phyloP scores from a whole-genome alignment of 2,113 vertebrate genomes.

The Chaenocephalus aceratus region DNA sequence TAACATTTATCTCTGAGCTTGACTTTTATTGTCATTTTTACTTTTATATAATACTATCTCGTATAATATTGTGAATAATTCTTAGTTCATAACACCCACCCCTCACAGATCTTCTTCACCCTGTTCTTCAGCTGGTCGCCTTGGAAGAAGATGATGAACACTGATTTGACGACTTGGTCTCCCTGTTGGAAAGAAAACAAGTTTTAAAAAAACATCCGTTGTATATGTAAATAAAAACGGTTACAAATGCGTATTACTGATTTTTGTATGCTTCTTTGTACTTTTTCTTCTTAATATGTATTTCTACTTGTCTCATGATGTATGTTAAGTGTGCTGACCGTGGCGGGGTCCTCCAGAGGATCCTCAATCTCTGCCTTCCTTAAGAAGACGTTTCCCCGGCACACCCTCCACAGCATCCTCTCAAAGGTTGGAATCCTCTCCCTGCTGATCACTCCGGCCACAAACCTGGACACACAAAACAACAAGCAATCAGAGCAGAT shows the following conservation, averaged over 20 bases:
- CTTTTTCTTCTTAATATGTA: not conserved
- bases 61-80: not conserved
- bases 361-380: constrained; percentile 97
- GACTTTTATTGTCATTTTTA: not conserved
- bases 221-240: not conserved
- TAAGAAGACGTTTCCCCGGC: constrained; percentile 97
- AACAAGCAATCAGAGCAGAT: not conserved
- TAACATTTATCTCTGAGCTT: not conserved
- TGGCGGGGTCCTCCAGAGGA: constrained; percentile 94
- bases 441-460: constrained; percentile 96
- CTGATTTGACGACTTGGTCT: constrained; percentile 97
- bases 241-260: not conserved
- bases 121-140: constrained; percentile 98
- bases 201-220: not conserved
- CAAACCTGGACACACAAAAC: constrained; percentile 85
- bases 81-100: constrained; percentile 80
- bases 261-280: not conserved
- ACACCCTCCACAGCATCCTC: constrained; percentile 98
- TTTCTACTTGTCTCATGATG: not conserved
- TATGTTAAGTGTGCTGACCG: constrained; percentile 81
- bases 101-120: constrained; percentile 99
- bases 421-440: constrained; percentile 97
- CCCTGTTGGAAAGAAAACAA: constrained; percentile 82
- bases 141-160: constrained; percentile 99
- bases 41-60: too few relatives aligned